Evolutionary conservation across 2,113 vertebrate species (phyloP), one percentile per base, ranked within the genome.

Genomic region (Spea multiplicata): DNA sequence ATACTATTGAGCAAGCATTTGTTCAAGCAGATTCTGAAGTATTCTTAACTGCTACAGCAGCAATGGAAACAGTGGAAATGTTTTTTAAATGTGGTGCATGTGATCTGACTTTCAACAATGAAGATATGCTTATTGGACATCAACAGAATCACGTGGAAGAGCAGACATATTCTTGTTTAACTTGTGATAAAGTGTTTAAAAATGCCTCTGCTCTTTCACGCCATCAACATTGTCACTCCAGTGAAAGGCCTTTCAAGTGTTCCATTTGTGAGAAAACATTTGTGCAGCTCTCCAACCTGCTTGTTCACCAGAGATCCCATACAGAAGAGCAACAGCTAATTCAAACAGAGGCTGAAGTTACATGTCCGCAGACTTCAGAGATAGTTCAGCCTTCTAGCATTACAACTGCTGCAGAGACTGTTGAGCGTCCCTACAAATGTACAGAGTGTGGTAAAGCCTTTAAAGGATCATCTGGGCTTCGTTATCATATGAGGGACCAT

Each of bases 401-500:
- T 0, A 74, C 74, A 0, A 64, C 79, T 0, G 59, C 82, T 7
- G 1, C 64, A 87, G 81, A 78, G 45, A 50, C 13, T 0, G 74
- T 76, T 0, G 95, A 96, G 81, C 90, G 95, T 13, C 96, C 95
- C 0, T 97, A 97, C 82, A 92, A 93, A 50, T 98, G 96, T 74
- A 92, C 91, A 0, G 95, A 96, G 84, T 97, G 96, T 0, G 94
- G 93, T 80, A 96, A 96, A 83, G 91, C 95, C 57, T 98, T 98
- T 86, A 96, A 96, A 86, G 95, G 95, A 50, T 96, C 94, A 0
- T 97, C 95, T 0, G 95, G 95, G 5, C 88, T 97, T 44, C 93
- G 95, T 61, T 97, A 97, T 83, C 95, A 97, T 88, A 92, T 95
- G 89, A 91, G 96, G 45, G 95, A 95, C 85, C 95, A 97, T 85